Conservation (phyloP, 2,888 invertebrate species). For the Ochropleura leucogaster region DNA sequence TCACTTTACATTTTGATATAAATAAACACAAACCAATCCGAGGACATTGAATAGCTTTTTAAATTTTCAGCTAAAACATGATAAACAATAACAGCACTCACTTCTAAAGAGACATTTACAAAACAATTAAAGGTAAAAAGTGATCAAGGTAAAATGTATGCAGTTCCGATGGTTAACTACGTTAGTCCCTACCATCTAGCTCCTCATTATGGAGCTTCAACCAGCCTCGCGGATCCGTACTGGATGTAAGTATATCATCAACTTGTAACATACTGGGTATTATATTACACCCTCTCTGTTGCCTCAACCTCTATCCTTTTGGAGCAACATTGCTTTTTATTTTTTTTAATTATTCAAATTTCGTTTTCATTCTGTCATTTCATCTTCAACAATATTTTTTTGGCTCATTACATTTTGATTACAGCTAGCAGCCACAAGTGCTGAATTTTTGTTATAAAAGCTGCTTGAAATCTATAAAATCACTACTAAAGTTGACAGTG, state of each 20-base stretch:
- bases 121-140: neutral
- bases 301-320: no score
- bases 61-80: constrained; percentile 1
- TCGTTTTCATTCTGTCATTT: no score
- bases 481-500: no score
- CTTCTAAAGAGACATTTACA: neutral
- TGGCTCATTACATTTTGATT: no score
- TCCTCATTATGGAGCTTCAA: constrained; percentile 71
- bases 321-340: no score
- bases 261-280: no score
- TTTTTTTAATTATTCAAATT: no score
- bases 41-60: neutral
- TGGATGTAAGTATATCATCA: constrained; percentile 85
- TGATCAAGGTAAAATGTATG: constrained; percentile 78
- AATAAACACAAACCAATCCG: neutral
- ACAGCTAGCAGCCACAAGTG: no score
- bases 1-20: constrained; percentile 11
- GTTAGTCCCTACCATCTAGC: constrained; percentile 80
- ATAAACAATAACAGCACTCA: neutral
- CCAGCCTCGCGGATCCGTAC: constrained; percentile 80
- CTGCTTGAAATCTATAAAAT: no score
- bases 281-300: no score
- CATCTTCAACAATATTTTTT: no score
- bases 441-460: no score
- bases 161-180: constrained; percentile 85